Base-by-base conservation (phyloP, 2,888 invertebrate species). In the Branchipolynoe longqiensis region DNA sequence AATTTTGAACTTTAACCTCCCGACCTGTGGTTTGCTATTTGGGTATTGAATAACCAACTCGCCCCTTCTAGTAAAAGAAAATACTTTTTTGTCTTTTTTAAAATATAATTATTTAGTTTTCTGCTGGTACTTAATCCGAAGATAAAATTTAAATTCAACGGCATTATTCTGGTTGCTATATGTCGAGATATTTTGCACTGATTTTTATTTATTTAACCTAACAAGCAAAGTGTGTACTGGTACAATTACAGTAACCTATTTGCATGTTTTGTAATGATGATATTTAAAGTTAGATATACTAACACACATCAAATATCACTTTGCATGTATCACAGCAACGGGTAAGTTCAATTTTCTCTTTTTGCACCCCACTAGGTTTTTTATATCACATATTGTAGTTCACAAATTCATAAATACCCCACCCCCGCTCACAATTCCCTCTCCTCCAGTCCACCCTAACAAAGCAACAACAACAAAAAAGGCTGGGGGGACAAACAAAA, bases 361-460 rank as follows among this genome's bases (percentile, higher is more conserved):
- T 78, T 78, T 78, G 78, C 78, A 78, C 78, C 78, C 73, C 78
- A 78, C 78, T 48, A 78, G 78, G 78, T 78, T 78, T 78, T 78
- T n/a, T 62, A 31, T 25, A 14, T 78, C 28, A 48, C 41, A 31
- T 78, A 78, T 41, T 78, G 41, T 78, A 78, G 48, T 31, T 48
- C 54, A 78, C 41, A 78, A 54, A 48, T 78, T 78, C 25, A 78
- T 40, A 73, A 73, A 38, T 14, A 31, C 28, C 31, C 62, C 62
- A n/a, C n/a, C n/a, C n/a, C n/a, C n/a, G 22, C 18, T 54, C 12
- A 54, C 12, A 54, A 54, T 54, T 54, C 54, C 54, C 18, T 54
- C 18, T 22, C 12, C 54, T 54, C 54, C n/a, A n/a, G n/a, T n/a
- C n/a, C n/a, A n/a, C n/a, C n/a, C n/a, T n/a, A n/a, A n/a, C n/a